A percentile compares a stretch with the other conserved stretches of the same genome.
Evolutionary conservation across 2,113 vertebrate species (phyloP).

Genomic region (Poeciliopsis occidentalis): DNA sequence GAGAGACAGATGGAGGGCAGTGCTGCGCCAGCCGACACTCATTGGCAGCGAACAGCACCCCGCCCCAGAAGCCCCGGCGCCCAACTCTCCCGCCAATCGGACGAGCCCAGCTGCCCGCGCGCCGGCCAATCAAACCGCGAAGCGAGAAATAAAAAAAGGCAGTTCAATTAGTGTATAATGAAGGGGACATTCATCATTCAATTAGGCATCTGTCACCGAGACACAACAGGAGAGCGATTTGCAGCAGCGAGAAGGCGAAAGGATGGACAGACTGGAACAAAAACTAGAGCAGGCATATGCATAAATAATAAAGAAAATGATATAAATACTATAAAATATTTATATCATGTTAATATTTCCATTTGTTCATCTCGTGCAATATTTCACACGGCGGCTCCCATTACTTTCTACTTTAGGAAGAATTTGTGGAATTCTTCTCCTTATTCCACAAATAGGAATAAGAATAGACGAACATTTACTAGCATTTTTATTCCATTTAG

Average conservation of each 20-base stretch:
- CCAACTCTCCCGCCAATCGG: conserved; percentile 74
- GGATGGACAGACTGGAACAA: conserved; percentile 43
- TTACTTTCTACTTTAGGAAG: no score
- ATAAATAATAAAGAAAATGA: conserved; percentile 55
- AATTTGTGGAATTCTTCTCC: no score
- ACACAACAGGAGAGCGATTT: conserved; percentile 87
- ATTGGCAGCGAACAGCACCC: conserved; percentile 30
- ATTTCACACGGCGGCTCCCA: no score
- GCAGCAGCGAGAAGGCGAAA: conserved; percentile 79
- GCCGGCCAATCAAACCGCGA: conserved; percentile 84
- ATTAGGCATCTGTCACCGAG: conserved; percentile 98
- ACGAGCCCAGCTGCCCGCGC: conserved; percentile 69
- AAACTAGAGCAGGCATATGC: background rate
- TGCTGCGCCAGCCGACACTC: conserved; percentile 78
- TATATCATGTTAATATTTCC: no score
- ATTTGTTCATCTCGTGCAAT: no score
- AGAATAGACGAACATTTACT: no score
- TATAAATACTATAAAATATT: no score
- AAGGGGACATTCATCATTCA: conserved; percentile 99
- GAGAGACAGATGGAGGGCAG: conserved; percentile 94
- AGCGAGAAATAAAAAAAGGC: conserved; percentile 55
- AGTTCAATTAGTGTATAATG: conserved; percentile 97
- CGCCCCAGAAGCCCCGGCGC: conserved; percentile 22
- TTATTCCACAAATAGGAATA: no score
- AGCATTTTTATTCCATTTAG: no score